Evolutionary conservation across 53 echinoderm and acorn worm species (phyloP).

Genomic region (Holothuria leucospilota): DNA sequence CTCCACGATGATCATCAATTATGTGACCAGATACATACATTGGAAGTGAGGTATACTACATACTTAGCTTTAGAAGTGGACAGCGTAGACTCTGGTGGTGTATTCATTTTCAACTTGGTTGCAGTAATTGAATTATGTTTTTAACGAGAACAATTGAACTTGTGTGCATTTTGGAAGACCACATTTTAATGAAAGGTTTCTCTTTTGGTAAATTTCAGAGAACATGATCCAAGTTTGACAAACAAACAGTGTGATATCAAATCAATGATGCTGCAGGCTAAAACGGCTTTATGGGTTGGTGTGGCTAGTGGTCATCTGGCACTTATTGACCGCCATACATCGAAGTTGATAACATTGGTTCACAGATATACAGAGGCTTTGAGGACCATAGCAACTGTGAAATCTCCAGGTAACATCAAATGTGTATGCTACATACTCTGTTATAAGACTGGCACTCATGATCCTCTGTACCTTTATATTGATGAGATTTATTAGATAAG

Average conservation of each 20-base stretch:
- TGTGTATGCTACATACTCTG: not conserved
- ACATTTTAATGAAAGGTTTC: too few species aligned
- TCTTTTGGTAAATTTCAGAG: constrained; percentile 9
- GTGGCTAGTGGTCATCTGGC: constrained; percentile 84
- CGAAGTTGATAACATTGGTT: constrained; percentile 80
- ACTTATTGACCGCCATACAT: constrained; percentile 80
- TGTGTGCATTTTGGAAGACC: too few species aligned
- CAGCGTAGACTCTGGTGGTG: too few species aligned
- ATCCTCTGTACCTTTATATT: not conserved
- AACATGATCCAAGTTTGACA: constrained; percentile 37
- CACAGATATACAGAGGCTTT: constrained; percentile 79
- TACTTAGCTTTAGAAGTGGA: too few species aligned
- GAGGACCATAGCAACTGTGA: constrained; percentile 66
- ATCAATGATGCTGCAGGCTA: constrained; percentile 80
- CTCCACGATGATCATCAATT: not conserved
- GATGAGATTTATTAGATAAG: too few species aligned
- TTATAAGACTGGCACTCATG: not conserved
- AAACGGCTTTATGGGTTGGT: constrained; percentile 87
- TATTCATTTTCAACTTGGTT: too few species aligned
- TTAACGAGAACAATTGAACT: too few species aligned
- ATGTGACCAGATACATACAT: not conserved
- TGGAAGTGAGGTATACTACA: not conserved
- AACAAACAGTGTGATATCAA: constrained; percentile 72
- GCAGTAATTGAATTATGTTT: too few species aligned
- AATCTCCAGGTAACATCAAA: constrained; percentile 37